Conservation (phyloP, 2,888 invertebrate genomes). For the Yponomeuta cagnagella region DNA sequence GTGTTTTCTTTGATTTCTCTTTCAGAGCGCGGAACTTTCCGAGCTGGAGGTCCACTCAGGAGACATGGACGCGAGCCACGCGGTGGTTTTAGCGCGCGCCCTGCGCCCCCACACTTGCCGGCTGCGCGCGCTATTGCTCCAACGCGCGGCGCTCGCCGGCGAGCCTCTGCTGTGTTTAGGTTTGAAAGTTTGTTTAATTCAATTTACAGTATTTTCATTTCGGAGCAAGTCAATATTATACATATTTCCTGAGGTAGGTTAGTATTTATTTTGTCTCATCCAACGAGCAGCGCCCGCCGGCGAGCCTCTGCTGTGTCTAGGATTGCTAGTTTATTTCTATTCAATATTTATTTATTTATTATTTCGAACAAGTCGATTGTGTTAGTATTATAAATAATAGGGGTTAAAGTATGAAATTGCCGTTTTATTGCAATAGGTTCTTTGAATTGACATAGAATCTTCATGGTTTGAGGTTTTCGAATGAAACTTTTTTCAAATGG, state of each 20-base stretch:
- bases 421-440: too few species aligned
- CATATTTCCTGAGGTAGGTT: too few species aligned
- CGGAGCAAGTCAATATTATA: too few species aligned
- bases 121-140: slow-evolving; percentile 84
- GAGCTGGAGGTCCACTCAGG: slow-evolving; percentile 76
- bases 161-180: slow-evolving; percentile 84
- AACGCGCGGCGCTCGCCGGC: slow-evolving; percentile 84
- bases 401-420: too few species aligned
- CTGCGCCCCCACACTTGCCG: slow-evolving; percentile 80
- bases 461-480: too few species aligned
- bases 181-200: slow-evolving; percentile 35
- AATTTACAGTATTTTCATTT: too few species aligned
- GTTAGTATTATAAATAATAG: too few species aligned
- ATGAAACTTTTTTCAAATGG: too few species aligned
- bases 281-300: slow-evolving; percentile 86
- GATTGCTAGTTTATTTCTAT: slow-evolving; percentile 49
- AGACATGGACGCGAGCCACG: slow-evolving; percentile 69
- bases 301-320: slow-evolving; percentile 82
- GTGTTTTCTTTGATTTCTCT: not conserved
- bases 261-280: slow-evolving; percentile 37
- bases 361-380: too few species aligned
- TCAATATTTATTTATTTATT: too few species aligned
- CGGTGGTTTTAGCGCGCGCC: slow-evolving; percentile 83
- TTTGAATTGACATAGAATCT: too few species aligned
- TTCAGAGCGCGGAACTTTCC: slow-evolving; percentile 80